A percentile compares a stretch with the other conserved stretches of the same genome.
Evolutionary conservation across 2,888 invertebrate genomes (phyloP).

Genomic region (Amphipyra tragopoginis): DNA sequence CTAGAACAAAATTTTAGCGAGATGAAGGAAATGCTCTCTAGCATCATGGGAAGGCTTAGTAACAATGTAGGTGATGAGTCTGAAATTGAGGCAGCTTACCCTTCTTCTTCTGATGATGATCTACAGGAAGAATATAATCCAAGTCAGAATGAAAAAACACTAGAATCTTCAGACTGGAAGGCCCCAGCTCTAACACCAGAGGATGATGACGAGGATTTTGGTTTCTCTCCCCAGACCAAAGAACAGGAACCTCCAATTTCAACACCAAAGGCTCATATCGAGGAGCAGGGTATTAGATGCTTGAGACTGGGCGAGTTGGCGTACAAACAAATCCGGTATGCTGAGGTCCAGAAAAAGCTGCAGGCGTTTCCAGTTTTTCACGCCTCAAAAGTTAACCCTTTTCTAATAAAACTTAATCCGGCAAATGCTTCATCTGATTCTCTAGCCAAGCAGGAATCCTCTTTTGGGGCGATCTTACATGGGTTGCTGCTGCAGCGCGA

Average conservation of each 20-base stretch:
- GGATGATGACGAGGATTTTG: too few relatives aligned
- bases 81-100: too few relatives aligned
- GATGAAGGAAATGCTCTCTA: too few relatives aligned
- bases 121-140: too few relatives aligned
- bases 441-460: conserved; percentile 1
- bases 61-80: too few relatives aligned
- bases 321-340: conserved; percentile 22
- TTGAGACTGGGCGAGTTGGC: conserved; percentile 3
- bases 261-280: conserved; percentile 2
- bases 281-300: conserved; percentile 11
- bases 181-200: too few relatives aligned
- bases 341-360: conserved; percentile 34
- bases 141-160: not conserved
- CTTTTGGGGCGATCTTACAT: not conserved
- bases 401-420: not conserved
- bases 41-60: too few relatives aligned
- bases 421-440: too few relatives aligned
- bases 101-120: too few relatives aligned
- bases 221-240: not conserved
- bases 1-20: too few relatives aligned
- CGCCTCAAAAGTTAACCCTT: conserved; percentile 18
- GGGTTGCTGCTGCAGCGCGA: too few relatives aligned
- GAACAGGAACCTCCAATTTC: conserved; percentile 10
- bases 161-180: too few relatives aligned
- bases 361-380: conserved; percentile 33